phyloP scores from a whole-genome alignment of 2,888 invertebrate genomes.

The Lasioglossum pauxillum region DNA sequence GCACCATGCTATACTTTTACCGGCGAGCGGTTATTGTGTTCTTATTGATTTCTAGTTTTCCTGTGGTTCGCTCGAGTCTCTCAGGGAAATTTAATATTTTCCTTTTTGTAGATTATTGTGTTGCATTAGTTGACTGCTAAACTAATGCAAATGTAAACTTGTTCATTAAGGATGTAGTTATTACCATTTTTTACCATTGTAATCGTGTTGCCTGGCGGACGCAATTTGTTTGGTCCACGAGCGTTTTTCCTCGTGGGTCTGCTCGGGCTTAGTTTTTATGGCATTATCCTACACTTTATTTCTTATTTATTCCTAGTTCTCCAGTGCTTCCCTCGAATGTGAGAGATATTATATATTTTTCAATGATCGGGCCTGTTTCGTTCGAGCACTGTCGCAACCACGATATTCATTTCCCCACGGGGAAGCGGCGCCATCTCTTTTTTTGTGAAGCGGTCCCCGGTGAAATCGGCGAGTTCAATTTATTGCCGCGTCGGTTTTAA shows the following conservation, averaged over 20 bases:
- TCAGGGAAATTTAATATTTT: not conserved
- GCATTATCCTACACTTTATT: not conserved
- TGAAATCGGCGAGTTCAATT: conserved; percentile 48
- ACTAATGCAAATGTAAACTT: too few relatives aligned
- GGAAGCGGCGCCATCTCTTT: conserved; percentile 7
- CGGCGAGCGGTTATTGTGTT: not conserved
- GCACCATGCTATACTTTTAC: not conserved
- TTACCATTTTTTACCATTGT: too few relatives aligned
- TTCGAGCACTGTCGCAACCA: not conserved
- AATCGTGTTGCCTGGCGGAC: too few relatives aligned
- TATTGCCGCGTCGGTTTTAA: conserved; percentile 44
- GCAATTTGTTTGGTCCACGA: too few relatives aligned
- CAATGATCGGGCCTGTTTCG: not conserved
- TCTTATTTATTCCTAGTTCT: not conserved
- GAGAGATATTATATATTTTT: not conserved
- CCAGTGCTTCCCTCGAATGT: not conserved
- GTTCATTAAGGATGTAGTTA: too few relatives aligned
- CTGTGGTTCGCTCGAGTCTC: not conserved
- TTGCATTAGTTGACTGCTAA: too few relatives aligned
- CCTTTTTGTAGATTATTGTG: too few relatives aligned
- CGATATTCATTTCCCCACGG: not conserved
- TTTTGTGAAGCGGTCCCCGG: conserved; percentile 15
- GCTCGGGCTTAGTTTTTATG: not conserved
- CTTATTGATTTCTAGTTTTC: not conserved
- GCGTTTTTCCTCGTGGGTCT: too few relatives aligned